Base-by-base conservation (phyloP, 2,113 vertebrate species). In the Aplodontia rufa region DNA sequence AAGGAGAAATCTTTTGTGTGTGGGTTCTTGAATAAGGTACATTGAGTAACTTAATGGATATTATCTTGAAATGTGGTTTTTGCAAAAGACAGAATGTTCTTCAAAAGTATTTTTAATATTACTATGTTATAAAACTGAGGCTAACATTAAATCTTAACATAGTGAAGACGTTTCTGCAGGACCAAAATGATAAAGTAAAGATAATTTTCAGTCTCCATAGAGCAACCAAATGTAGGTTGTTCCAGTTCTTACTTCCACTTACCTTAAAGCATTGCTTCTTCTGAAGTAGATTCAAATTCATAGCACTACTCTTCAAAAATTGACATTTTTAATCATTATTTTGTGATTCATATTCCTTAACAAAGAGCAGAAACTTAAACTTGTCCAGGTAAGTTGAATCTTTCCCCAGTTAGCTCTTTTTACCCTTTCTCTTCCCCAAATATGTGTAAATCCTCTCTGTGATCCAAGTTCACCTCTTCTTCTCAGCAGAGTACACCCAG, bases 71-170 rank as follows among this genome's bases (percentile, higher is more conserved):
- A 55, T 96, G 90, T 85, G 76, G 53, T 87, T 96, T 20, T 95
- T 90, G 45, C 62, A 74, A 90, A 96, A 93, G 49, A 94, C 83
- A 78, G 68, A 96, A 86, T 96, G 90, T 93, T 92, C 79, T 95
- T 93, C 75, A 64, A 55, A 53, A 79, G 42, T 30, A 68, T 74
- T 95, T 78, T 84, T 79, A 71, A 49, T 91, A 93, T 68, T 88
- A 93, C 42, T 78, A 20, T 55, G 58, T 5, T 85, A 14, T 68
- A 71, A 87, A 95, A 91, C 40, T 53, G 68, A 95, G 42, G 60
- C 17, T 72, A 84, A 68, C 24, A 95, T 78, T 76, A 76, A 60
- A 35, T 74, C 42, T 55, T 93, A 96, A 75, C 17, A 72, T 35
- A 53, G 26, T 72, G 78, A 79, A 91, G 74, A 68, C 28, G 64